Conservation (phyloP, 2,797 vertebrate genomes). For the Oreochromis mossambicus region DNA sequence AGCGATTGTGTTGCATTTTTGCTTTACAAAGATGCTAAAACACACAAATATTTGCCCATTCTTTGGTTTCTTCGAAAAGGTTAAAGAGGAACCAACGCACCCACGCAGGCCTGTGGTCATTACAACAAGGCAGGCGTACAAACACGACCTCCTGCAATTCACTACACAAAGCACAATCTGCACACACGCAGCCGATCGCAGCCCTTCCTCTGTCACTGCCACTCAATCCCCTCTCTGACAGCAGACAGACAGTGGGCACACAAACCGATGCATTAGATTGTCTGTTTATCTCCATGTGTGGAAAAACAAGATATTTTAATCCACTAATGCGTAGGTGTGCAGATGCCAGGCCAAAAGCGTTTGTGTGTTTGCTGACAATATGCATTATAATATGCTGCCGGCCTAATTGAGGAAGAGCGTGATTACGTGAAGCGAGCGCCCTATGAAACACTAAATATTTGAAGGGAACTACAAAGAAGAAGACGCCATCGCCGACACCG, state of each 20-base stretch:
- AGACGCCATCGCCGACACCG: background rate
- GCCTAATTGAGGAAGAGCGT: slow-evolving; percentile 10
- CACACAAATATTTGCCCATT: background rate
- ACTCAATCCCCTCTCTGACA: slow-evolving; percentile 15
- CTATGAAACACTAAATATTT: slow-evolving; percentile 48
- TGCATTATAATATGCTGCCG: background rate
- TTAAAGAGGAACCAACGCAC: background rate
- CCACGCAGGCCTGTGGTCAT: background rate
- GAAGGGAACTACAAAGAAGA: slow-evolving; percentile 28
- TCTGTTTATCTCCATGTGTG: background rate
- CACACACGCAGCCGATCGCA: background rate
- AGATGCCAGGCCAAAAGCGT: background rate
- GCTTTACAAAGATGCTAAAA: background rate
- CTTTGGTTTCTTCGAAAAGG: background rate
- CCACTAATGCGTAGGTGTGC: background rate
- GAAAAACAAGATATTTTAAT: slow-evolving; percentile 2
- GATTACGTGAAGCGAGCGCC: background rate
- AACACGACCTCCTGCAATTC: slow-evolving; percentile 23
- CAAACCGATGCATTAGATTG: background rate
- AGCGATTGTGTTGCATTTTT: background rate
- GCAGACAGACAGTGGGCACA: slow-evolving; percentile 5
- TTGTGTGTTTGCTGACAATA: slow-evolving; percentile 4
- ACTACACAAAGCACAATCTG: slow-evolving; percentile 11
- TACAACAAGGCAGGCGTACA: slow-evolving; percentile 12
- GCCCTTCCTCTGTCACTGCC: slow-evolving; percentile 44